These are phyloP conservation scores for Chromis chromis DNA, from an alignment of 2,797 vertebrate species.

Conservation along the genomic window DNA sequence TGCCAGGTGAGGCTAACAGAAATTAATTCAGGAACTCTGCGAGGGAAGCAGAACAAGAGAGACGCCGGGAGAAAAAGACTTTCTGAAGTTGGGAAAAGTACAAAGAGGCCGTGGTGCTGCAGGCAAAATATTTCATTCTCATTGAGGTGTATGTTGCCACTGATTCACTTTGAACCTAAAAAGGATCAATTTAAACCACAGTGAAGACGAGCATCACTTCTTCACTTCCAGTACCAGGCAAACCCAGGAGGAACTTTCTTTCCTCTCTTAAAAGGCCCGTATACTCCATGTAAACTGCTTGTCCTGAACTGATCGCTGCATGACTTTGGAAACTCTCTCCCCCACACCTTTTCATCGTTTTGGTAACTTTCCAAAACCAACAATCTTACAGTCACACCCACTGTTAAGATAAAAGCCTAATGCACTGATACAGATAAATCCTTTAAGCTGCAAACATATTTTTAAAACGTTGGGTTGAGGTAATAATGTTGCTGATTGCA, in stretches of 20 bases:
- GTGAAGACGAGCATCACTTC: neutral
- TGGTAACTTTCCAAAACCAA: neutral
- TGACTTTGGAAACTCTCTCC: neutral
- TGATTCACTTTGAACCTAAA: conserved; percentile 13
- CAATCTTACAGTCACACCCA: neutral
- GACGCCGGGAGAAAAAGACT: neutral
- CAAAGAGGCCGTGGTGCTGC: neutral
- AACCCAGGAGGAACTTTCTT: neutral
- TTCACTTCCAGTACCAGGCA: neutral
- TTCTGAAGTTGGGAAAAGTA: neutral
- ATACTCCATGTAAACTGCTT: neutral
- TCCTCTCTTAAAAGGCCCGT: neutral
- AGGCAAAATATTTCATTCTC: neutral
- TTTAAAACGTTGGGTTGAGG: too few species aligned
- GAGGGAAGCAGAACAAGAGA: conserved; percentile 9
- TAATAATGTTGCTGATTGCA: too few species aligned
- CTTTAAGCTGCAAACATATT: too few species aligned
- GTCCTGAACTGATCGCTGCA: neutral
- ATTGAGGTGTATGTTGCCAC: neutral
- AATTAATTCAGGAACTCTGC: conserved; percentile 22
- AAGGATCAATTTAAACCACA: neutral
- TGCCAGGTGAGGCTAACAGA: conserved; percentile 12
- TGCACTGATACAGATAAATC: too few species aligned
- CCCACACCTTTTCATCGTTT: neutral
- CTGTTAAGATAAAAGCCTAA: too few species aligned